Conservation (phyloP, 2,113 vertebrate species). For the Psilopsiagon aurifrons region DNA sequence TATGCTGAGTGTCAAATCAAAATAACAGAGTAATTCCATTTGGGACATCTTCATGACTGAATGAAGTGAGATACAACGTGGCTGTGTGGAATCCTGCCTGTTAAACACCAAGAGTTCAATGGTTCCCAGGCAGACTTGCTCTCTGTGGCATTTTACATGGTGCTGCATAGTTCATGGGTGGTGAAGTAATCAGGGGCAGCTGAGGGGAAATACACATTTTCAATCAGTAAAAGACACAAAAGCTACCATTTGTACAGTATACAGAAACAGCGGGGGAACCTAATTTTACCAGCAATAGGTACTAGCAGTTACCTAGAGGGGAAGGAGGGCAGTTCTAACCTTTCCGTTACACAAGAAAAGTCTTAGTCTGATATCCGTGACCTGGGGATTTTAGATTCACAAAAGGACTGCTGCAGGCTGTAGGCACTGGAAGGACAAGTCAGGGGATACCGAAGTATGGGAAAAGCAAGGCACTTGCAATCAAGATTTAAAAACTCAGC, state of each 20-base stretch:
- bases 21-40: not conserved
- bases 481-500: not conserved
- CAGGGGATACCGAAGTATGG: not conserved
- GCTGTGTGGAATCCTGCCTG: not conserved
- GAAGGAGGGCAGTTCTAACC: not conserved
- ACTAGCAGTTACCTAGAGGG: not conserved
- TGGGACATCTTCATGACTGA: not conserved
- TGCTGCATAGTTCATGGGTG: not conserved
- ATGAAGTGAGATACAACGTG: not conserved
- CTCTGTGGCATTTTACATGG: not conserved
- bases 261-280: not conserved
- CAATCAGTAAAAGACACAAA: not conserved
- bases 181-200: not conserved
- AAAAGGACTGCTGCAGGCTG: not conserved
- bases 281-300: not conserved
- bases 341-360: not conserved
- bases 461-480: not conserved
- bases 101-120: not conserved
- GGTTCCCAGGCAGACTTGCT: not conserved
- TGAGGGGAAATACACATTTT: not conserved
- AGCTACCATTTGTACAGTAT: not conserved
- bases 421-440: not conserved
- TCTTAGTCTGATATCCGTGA: not conserved
- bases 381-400: constrained; percentile 7
- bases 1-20: constrained; percentile 49